A percentile compares a stretch with the other conserved stretches of the same genome.
phyloP scores from a whole-genome alignment of 2,113 vertebrate genomes.

The Poeciliopsis occidentalis region DNA sequence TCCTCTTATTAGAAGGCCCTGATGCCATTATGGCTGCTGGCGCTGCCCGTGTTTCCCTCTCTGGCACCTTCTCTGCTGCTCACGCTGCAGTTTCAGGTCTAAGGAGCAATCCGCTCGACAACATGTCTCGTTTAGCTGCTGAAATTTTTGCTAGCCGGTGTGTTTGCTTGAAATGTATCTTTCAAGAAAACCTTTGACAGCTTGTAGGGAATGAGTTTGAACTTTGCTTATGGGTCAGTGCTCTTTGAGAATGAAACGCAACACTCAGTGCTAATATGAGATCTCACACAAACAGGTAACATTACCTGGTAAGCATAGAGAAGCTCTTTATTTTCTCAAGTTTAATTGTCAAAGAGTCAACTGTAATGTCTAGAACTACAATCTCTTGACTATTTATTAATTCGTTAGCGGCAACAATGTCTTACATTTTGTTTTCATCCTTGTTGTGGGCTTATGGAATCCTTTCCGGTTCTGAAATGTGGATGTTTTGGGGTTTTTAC shows the following conservation, averaged over 20 bases:
- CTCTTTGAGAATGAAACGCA: no score
- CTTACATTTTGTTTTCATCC: no score
- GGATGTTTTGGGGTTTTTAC: no score
- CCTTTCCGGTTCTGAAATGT: no score
- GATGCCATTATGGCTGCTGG: constrained; percentile 69
- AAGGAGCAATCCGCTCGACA: constrained; percentile 30
- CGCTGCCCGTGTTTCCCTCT: constrained; percentile 38
- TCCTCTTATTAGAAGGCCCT: constrained; percentile 60
- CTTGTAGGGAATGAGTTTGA: neutral
- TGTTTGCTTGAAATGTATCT: constrained; percentile 1
- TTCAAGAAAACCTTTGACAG: constrained; percentile 3
- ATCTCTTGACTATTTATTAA: no score
- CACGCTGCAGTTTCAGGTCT: constrained; percentile 44
- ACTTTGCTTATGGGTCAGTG: neutral
- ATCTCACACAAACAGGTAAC: neutral
- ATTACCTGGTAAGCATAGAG: neutral
- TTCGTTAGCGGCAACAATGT: no score
- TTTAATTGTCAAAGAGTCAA: neutral
- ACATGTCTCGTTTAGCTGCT: constrained; percentile 6
- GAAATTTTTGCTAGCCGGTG: neutral
- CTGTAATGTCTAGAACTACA: neutral
- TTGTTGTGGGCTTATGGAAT: no score
- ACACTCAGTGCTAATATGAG: no score
- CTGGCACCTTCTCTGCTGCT: constrained; percentile 59
- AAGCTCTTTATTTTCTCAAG: neutral